A percentile compares a stretch with the other conserved stretches of the same genome.
These are phyloP conservation scores for Phalacrocorax brasilianus DNA, from an alignment of 2,113 vertebrate species.

Conservation along the genomic window DNA sequence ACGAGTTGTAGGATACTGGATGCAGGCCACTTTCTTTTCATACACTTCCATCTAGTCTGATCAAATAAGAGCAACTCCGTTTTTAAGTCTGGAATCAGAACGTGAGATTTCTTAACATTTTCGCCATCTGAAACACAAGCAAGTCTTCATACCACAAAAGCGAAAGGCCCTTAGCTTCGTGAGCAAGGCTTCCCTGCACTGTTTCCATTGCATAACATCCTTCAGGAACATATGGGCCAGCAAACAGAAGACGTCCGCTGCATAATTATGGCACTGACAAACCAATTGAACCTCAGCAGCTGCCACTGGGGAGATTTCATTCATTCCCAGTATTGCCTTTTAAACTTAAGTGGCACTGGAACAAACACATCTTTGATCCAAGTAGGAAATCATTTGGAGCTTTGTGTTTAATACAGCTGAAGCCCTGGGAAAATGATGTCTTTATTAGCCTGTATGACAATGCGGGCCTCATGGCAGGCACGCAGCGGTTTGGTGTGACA, in stretches of 20 bases:
- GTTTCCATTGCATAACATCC: neutral
- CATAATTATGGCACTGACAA: slow-evolving; percentile 36
- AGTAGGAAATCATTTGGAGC: slow-evolving; percentile 59
- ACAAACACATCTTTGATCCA: slow-evolving; percentile 68
- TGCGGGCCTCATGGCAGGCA: neutral
- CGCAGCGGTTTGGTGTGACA: neutral
- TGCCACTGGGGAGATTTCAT: slow-evolving; percentile 51
- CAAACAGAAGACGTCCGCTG: neutral
- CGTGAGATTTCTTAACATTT: neutral
- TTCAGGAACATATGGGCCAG: slow-evolving; percentile 21
- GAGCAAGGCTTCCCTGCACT: neutral
- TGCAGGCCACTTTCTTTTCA: neutral
- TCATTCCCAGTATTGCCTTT: slow-evolving; percentile 59
- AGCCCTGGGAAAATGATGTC: slow-evolving; percentile 53
- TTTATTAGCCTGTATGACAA: slow-evolving; percentile 19
- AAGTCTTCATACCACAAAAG: neutral
- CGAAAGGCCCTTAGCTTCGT: neutral
- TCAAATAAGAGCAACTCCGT: neutral
- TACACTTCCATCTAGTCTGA: neutral
- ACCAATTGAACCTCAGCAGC: slow-evolving; percentile 52
- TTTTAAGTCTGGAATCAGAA: neutral
- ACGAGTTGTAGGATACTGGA: neutral
- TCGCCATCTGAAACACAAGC: neutral
- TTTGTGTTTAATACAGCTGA: slow-evolving; percentile 48
- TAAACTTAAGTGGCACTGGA: slow-evolving; percentile 62